phyloP scores from a whole-genome alignment of 1,140 invertebrate species.

The Orussus abietinus region DNA sequence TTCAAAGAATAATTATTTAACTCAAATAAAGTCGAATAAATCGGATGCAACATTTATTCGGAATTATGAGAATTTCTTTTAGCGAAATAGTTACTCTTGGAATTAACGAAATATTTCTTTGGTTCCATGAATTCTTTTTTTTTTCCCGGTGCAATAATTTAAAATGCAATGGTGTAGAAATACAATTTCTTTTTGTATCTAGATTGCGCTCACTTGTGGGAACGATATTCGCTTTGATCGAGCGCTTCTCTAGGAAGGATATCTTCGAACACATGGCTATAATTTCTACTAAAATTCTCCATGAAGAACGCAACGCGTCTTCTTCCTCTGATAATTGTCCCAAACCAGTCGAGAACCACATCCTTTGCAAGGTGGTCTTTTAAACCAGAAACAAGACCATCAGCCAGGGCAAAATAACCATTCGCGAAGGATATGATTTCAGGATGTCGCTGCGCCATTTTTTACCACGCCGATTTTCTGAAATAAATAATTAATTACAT shows the following conservation, averaged over 20 bases:
- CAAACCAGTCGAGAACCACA: slow-evolving; percentile 44
- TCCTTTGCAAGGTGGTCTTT: slow-evolving; percentile 32
- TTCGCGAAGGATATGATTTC: slow-evolving; percentile 35
- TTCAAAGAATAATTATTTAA: no score
- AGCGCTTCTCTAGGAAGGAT: slow-evolving; percentile 26
- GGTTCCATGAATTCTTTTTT: no score
- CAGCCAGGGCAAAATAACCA: slow-evolving; percentile 33
- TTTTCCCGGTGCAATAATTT: no score
- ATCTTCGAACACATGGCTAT: slow-evolving; percentile 28
- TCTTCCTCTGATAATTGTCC: slow-evolving; percentile 31
- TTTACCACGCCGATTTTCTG: no score
- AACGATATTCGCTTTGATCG: slow-evolving; percentile 11
- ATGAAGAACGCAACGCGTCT: slow-evolving; percentile 34
- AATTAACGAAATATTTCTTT: no score
- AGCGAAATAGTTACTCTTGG: no score
- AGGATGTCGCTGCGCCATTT: slow-evolving; percentile 13
- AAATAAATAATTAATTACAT: no score
- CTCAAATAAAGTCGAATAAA: no score
- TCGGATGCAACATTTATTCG: no score
- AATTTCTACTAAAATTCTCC: slow-evolving; percentile 27
- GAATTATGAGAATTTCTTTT: no score
- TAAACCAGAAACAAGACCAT: slow-evolving; percentile 31
- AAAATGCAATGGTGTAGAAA: no score
- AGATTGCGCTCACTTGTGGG: neutral
- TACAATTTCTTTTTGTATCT: no score